Evolutionary conservation across 2,113 vertebrate species (phyloP).

Genomic region (Aplodontia rufa): DNA sequence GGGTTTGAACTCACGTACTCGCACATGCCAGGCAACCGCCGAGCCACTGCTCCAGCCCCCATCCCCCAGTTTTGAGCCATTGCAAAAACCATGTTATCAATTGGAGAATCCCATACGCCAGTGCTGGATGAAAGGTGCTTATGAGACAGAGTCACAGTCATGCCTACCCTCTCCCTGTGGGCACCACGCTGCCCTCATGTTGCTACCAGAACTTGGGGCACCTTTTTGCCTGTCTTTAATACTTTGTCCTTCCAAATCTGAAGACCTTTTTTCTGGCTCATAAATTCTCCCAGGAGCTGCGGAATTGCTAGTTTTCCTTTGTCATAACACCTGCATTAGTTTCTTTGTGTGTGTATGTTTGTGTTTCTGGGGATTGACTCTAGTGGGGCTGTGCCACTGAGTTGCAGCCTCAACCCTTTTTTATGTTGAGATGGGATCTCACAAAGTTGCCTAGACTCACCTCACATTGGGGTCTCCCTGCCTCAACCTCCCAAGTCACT

Average conservation of each 20-base stretch:
- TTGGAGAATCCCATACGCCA: not conserved
- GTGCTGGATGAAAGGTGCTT: not conserved
- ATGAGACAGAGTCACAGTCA: too few species aligned
- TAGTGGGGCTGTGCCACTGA: not conserved
- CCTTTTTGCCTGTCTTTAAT: not conserved
- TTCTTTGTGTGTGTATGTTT: not conserved
- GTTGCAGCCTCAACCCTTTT: too few species aligned
- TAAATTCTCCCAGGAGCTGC: not conserved
- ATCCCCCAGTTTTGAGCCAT: not conserved
- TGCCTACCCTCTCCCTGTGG: accelerated
- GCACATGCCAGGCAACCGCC: too few species aligned
- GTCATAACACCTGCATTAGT: not conserved
- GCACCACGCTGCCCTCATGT: not conserved
- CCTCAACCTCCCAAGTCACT: too few species aligned
- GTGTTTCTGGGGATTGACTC: not conserved
- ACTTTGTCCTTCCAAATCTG: not conserved
- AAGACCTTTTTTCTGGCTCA: not conserved
- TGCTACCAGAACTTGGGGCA: not conserved
- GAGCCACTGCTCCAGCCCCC: too few species aligned
- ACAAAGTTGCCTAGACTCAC: too few species aligned
- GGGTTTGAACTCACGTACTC: too few species aligned
- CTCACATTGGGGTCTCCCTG: too few species aligned
- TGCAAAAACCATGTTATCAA: not conserved
- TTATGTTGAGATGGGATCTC: too few species aligned
- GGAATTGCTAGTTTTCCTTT: not conserved